Base-by-base conservation (phyloP, 2,888 invertebrate genomes). In the Crocallis elinguaria region DNA sequence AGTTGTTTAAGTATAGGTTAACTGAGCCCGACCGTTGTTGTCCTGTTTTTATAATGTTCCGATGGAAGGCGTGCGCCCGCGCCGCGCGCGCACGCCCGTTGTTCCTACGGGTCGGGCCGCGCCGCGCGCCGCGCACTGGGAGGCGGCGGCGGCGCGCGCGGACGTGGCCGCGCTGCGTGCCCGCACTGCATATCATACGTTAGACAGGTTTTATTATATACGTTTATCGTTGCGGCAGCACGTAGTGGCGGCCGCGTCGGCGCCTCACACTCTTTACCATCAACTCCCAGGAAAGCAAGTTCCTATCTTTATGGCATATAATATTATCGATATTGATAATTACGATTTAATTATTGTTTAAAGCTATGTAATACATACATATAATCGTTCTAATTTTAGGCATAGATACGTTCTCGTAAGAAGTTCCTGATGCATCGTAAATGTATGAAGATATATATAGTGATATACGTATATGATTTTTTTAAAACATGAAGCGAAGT, bases 261-360 rank as follows among this genome's bases (percentile, higher is more conserved):
- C 88, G 87, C 80, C 68, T 71, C 75, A 66, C 69, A 76, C 82
- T 75, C 75, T 79, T 73, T 83, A 87, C 75, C 92, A 92, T 90
- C 92, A 83, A 86, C 89, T 88, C 92, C 92, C 92, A 92, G 92
- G 87, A 90, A 92, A 92, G 89, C 92, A 92, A 92, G 92, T 92
- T 92, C 92, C 92, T 92, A 92, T 92, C 92, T 92, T 92, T 92
- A 92, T 92, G 92, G 91, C 92, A 92, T 92, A 92, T 92, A 92
- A 92, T 92, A 92, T 91, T 92, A 92, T 92, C 91, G 90, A 90
- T 91, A 92, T 90, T 92, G 92, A 90, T 92, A 91, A 92, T 91
- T 92, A 92, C 92, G 90, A 89, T 92, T 91, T 91, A 92, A 92
- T 92, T 90, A 91, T 91, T 92, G 92, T 92, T 92, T 92, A 92